Evolutionary conservation across 2,888 invertebrate genomes (phyloP).

Genomic region (Hydrotaea cyrtoneurina): DNA sequence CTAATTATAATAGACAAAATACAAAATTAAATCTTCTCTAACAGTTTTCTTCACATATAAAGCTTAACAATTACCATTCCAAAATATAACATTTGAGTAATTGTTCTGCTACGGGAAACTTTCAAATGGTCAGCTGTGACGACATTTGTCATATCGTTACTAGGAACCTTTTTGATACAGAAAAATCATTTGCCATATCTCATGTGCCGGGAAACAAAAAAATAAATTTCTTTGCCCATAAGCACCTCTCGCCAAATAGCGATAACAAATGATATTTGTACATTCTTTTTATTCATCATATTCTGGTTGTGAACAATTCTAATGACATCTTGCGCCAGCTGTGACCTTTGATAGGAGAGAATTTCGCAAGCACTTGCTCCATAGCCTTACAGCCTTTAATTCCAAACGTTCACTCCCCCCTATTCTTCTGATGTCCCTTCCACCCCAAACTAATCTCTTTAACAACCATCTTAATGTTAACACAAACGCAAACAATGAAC

Average conservation of each 20-base stretch:
- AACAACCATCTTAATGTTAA: constrained; percentile 7
- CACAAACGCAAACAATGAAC: not conserved
- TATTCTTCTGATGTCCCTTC: not conserved
- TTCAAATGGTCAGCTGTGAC: not conserved
- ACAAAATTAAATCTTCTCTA: no score
- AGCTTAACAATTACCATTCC: no score
- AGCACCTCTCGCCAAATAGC: not conserved
- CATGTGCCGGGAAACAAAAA: not conserved
- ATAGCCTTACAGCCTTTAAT: not conserved
- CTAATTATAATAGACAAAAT: no score
- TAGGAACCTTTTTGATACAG: not conserved
- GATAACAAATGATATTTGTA: not conserved
- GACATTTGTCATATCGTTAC: not conserved
- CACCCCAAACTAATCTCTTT: not conserved
- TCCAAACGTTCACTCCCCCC: not conserved
- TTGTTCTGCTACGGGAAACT: not conserved
- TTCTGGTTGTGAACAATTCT: not conserved
- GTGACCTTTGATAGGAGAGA: not conserved
- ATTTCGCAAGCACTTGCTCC: not conserved
- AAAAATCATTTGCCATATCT: not conserved
- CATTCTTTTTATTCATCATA: not conserved
- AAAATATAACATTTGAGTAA: not conserved
- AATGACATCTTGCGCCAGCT: not conserved
- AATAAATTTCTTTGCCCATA: not conserved
- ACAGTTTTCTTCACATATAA: no score